Percentiles rank a stretch among this genome's conserved stretches.
Evolutionary conservation across 2,797 vertebrate species (phyloP).

Genomic region (Podargus strigoides): DNA sequence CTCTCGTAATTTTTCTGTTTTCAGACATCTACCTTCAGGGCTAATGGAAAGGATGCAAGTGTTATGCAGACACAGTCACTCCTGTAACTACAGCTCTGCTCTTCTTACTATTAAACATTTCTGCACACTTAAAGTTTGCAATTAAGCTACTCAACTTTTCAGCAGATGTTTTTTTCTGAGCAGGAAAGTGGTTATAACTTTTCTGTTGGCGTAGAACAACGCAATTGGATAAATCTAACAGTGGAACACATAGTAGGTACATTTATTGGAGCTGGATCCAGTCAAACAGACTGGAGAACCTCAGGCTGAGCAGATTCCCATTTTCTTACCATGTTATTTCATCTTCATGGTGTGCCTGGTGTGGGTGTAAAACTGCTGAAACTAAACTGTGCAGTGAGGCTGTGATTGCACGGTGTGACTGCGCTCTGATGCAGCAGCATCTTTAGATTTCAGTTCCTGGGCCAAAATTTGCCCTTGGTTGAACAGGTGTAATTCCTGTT

Average conservation of each 20-base stretch:
- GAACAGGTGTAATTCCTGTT: constrained; percentile 41
- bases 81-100: neutral
- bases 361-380: neutral
- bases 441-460: neutral
- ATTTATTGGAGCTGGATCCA: constrained; percentile 10
- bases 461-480: neutral
- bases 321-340: neutral
- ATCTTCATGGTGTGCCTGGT: neutral
- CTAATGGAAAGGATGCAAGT: constrained; percentile 22
- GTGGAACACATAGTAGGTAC: neutral
- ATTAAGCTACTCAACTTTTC: neutral
- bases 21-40: neutral
- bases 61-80: neutral
- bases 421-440: neutral
- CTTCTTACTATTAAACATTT: neutral
- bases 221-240: neutral
- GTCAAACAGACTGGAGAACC: neutral
- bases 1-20: neutral
- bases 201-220: neutral
- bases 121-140: neutral
- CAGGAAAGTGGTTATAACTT: neutral
- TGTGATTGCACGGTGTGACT: neutral
- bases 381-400: neutral
- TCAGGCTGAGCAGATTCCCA: neutral
- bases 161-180: constrained; percentile 41